Evolutionary conservation across 1,140 invertebrate species (phyloP).

Genomic region (Ceratosolen solmsi): DNA sequence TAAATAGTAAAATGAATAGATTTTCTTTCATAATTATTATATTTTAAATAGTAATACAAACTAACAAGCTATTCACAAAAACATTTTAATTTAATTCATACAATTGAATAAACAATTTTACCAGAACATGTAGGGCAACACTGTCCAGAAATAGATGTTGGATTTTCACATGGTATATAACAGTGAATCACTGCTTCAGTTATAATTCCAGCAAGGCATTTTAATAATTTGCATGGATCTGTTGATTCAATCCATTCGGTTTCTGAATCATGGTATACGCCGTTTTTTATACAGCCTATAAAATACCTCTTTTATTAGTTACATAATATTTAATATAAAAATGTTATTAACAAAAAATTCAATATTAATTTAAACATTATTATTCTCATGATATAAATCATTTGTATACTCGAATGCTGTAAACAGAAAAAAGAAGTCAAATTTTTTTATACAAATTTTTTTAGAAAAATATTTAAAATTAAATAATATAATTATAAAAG

Average conservation of each 20-base stretch:
- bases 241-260: constrained; percentile 82
- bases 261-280: constrained; percentile 81
- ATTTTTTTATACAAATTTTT: too few relatives aligned
- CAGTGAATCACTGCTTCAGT: constrained; percentile 85
- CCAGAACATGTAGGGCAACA: constrained; percentile 89
- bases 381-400: too few relatives aligned
- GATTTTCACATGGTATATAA: constrained; percentile 83
- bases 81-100: constrained; percentile 45
- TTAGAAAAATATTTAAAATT: too few relatives aligned
- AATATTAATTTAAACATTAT: too few relatives aligned
- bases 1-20: too few relatives aligned
- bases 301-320: constrained; percentile 11
- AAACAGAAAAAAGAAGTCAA: too few relatives aligned
- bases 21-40: too few relatives aligned
- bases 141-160: constrained; percentile 79
- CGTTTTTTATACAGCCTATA: constrained; percentile 83
- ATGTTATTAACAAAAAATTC: too few relatives aligned
- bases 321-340: not conserved
- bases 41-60: not conserved
- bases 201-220: constrained; percentile 87
- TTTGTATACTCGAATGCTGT: too few relatives aligned
- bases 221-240: constrained; percentile 81
- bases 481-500: too few relatives aligned
- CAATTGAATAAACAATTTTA: constrained; percentile 59
- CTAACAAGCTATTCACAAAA: not conserved